Conservation (phyloP, 1,140 invertebrate genomes). For the Bombus superbus region DNA sequence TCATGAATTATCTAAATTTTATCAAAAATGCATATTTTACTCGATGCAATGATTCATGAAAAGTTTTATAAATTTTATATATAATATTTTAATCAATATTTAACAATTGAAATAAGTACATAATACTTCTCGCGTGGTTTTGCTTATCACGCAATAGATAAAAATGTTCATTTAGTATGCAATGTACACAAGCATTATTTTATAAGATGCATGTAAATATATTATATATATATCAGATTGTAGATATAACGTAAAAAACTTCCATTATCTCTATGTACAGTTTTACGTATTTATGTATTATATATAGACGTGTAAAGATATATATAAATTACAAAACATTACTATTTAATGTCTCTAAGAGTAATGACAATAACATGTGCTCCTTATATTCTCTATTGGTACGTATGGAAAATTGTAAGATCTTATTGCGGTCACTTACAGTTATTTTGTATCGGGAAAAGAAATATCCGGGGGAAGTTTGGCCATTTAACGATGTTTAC, state of each 20-base stretch:
- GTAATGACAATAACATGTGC: constrained; percentile 26
- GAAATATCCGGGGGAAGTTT: constrained; percentile 15
- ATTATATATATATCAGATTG: constrained; percentile 64
- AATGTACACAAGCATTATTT: constrained; percentile 78
- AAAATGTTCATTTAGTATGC: constrained; percentile 43
- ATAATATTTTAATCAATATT: constrained; percentile 80
- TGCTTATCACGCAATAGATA: constrained; percentile 67
- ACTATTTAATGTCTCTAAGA: constrained; percentile 25
- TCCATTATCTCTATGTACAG: constrained; percentile 50
- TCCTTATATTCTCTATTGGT: constrained; percentile 2
- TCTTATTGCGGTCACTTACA: constrained; percentile 14
- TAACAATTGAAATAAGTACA: constrained; percentile 81
- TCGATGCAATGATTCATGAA: constrained; percentile 1
- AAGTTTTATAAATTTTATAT: constrained; percentile 20
- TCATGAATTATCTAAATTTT: not conserved
- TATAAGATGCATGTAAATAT: constrained; percentile 71
- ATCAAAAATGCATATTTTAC: not conserved
- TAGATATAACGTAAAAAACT: constrained; percentile 34
- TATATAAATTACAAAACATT: constrained; percentile 44
- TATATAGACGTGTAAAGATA: constrained; percentile 18
- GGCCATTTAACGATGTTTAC: constrained; percentile 5
- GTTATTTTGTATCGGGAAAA: not conserved
- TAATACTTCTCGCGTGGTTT: constrained; percentile 25
- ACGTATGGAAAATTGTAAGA: not conserved
- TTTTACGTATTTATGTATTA: constrained; percentile 19